Evolutionary conservation across 2,888 invertebrate genomes (phyloP), one percentile per base, ranked within the genome.

Genomic region (Callinectes sapidus): DNA sequence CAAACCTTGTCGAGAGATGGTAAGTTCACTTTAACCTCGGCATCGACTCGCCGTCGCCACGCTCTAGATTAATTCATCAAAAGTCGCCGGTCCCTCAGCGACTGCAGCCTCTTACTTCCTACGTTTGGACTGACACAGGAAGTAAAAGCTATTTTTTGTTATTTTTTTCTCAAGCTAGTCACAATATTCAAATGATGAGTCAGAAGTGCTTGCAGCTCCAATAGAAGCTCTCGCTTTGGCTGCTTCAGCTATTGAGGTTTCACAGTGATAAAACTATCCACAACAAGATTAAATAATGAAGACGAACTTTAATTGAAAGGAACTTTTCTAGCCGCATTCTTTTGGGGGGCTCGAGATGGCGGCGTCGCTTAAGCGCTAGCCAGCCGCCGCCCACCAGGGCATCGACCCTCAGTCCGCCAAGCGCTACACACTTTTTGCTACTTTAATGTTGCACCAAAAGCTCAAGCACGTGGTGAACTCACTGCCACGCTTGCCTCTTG

Each of bases 361-460:
- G 81, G 81, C 81, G 35, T 32, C 81, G 32, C 35, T 18, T 35
- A 32, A 35, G 81, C 48, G 55, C 55, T 55, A 35, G 48, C 28
- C 28, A 35, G 55, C 88, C 54, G 88, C 88, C 88, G 55, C 88
- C 55, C 48, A 42, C 54, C 42, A 42, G 48, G 87, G 42, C 87
- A 48, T 87, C 87, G 42, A 87, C 87, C 54, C 86, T 48, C 18
- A 5, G 87, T 13, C 54, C 48, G 14, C 81, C 16, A 23, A 32
- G 81, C 81, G 81, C 32, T 32, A 81, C 35, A 3, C 81, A 35
- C 81, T 81, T 81, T 81, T 81, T 81, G 35, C 81, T 18, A 81
- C 35, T 81, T 81, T 81, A 71, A 81, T 81, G 35, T 35, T 81
- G 35, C 81, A 81, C 81, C 35, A 81, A 81, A 81, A 81, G 81